phyloP scores from a whole-genome alignment of 2,888 invertebrate genomes.

The Ommatoiulus sabulosus region DNA sequence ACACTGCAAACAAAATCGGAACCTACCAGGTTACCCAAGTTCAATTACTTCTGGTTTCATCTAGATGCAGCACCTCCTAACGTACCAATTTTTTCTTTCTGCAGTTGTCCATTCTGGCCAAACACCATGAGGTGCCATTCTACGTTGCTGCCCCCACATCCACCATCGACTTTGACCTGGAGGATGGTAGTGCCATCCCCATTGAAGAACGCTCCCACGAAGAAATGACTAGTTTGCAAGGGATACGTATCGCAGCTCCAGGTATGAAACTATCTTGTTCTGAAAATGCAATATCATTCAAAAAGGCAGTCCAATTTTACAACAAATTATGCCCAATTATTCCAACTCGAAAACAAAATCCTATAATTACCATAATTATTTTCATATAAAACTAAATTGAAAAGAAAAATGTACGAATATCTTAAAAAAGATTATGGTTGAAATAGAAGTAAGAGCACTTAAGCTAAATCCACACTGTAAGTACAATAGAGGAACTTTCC shows the following conservation, averaged over 20 bases:
- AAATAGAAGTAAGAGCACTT: too few species aligned
- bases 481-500: too few species aligned
- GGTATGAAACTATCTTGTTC: slow-evolving; percentile 70
- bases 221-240: slow-evolving; percentile 93
- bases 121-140: slow-evolving; percentile 91
- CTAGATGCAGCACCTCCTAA: not conserved
- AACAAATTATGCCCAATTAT: too few species aligned
- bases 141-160: slow-evolving; percentile 95
- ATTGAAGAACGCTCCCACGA: slow-evolving; percentile 93
- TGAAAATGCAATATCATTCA: too few species aligned
- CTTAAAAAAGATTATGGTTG: too few species aligned
- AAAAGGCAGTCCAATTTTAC: too few species aligned
- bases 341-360: too few species aligned
- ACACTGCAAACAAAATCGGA: slow-evolving; percentile 99
- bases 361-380: too few species aligned
- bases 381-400: too few species aligned
- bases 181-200: slow-evolving; percentile 85
- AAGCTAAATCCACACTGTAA: too few species aligned
- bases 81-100: not conserved
- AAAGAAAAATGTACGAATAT: not conserved
- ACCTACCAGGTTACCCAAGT: slow-evolving; percentile 80
- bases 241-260: slow-evolving; percentile 86
- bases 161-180: slow-evolving; percentile 83
- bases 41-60: not conserved
- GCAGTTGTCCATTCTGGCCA: slow-evolving; percentile 88